Conservation (phyloP, 2,888 invertebrate species). For the Chelonus formosanus region DNA sequence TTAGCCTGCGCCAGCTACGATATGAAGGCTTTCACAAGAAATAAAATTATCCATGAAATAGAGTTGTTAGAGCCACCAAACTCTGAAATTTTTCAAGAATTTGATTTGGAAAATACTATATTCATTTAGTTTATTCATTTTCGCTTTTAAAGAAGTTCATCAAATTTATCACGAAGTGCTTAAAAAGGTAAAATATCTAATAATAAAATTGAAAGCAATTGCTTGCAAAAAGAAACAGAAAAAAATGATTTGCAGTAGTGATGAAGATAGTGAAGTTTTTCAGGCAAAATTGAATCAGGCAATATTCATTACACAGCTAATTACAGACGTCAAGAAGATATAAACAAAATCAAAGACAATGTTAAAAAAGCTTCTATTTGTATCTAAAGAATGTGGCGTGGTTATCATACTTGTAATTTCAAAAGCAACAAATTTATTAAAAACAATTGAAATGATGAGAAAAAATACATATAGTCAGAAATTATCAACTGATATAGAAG, state of each 20-base stretch:
- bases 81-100: too few species aligned
- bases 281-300: slow-evolving; percentile 74
- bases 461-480: slow-evolving; percentile 85
- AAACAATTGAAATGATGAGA: slow-evolving; percentile 79
- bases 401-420: slow-evolving; percentile 80
- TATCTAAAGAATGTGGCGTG: slow-evolving; percentile 88
- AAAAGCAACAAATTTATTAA: slow-evolving; percentile 72
- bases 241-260: slow-evolving; percentile 56
- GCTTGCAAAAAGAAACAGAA: slow-evolving; percentile 39
- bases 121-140: too few species aligned
- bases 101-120: too few species aligned
- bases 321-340: slow-evolving; percentile 64
- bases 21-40: too few species aligned
- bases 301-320: slow-evolving; percentile 73
- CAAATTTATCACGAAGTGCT: slow-evolving; percentile 51
- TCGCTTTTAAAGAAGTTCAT: slow-evolving; percentile 48
- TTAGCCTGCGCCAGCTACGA: too few species aligned
- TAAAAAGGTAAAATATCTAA: slow-evolving; percentile 13
- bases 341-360: slow-evolving; percentile 57
- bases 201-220: slow-evolving; percentile 28
- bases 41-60: too few species aligned
- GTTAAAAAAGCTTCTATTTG: slow-evolving; percentile 73
- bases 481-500: slow-evolving; percentile 84
- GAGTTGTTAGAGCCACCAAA: too few species aligned
- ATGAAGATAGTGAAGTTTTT: slow-evolving; percentile 75